Evolutionary conservation across 92 coral and sea anemone species (phyloP), one percentile per base, ranked within the genome.

Genomic region (Umimayanthus kanabou): DNA sequence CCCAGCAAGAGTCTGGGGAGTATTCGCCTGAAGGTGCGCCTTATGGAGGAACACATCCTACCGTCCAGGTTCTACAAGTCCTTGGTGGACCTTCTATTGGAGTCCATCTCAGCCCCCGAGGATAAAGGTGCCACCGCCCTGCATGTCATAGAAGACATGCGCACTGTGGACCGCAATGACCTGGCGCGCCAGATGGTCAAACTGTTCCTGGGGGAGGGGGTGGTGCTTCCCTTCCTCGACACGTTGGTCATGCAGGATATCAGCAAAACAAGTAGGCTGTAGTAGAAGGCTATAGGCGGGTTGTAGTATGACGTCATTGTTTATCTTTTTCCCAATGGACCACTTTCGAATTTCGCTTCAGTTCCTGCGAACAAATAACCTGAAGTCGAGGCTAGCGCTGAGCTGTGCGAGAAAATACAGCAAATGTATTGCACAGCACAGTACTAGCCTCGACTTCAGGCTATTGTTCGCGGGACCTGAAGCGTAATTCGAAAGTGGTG

Each of bases 181-280:
- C 88, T 97, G 77, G 98, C 97, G 16, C 97, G 95, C 49, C 94
- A 95, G 77, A 85, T 97, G 71, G 95, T 95, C 57, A 94, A 94
- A 80, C 92, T 97, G 43, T 93, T 92, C 64, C 92, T 97, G 82
- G 95, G 96, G 28, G 95, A 95, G 85, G 94, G 93, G 58, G 80
- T 79, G 71, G 90, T 92, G 15, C 85, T 93, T 45, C 87, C 93
- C 43, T 91, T 95, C 28, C 90, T 97, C 85, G 99, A 97, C 75
- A 90, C 93, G 75, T 76, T 97, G 79, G 93, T 96, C 29, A 82
- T 88, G 77, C 82, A 80, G 45, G 99, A 97, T 82, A 94, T 97
- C 83, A 84, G 85, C n/a, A 86, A 84, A 33, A 89, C 99, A 78
- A 91, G 99, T 96, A 90, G 89, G 91, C n/a, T 40, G 14, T 7